Evolutionary conservation across 53 echinoderm and acorn worm genomes (phyloP).

Genomic region (Zoroaster sp.): DNA sequence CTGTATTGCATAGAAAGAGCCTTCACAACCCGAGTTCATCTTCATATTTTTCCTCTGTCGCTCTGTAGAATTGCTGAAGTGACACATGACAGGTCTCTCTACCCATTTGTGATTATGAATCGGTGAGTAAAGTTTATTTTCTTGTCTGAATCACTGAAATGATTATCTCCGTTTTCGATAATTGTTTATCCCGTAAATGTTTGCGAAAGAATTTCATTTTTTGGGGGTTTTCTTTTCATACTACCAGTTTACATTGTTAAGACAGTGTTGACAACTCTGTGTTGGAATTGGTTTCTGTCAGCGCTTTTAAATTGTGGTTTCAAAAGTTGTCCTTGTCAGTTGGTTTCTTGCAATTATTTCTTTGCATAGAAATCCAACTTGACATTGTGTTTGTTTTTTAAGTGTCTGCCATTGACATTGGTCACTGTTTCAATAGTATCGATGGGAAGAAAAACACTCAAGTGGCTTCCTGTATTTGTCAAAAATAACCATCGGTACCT

Average conservation of each 20-base stretch:
- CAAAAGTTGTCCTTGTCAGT: not conserved
- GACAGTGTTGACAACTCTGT: not conserved
- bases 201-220: not conserved
- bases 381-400: not conserved
- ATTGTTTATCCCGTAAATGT: not conserved
- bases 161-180: not conserved
- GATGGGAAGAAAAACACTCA: too few relatives aligned
- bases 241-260: not conserved
- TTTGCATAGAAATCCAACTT: not conserved
- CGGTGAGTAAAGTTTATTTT: conserved; percentile 19
- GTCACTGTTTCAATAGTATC: too few relatives aligned
- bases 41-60: not conserved
- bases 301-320: not conserved
- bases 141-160: too few relatives aligned
- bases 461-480: too few relatives aligned
- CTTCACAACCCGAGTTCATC: not conserved
- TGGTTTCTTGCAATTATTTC: not conserved
- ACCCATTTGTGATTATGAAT: conserved; percentile 8
- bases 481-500: too few relatives aligned
- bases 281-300: not conserved
- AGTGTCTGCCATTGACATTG: not conserved
- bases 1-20: not conserved
- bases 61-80: not conserved
- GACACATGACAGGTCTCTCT: not conserved
- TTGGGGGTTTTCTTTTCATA: not conserved